Conservation (phyloP, 2,113 vertebrate species). For the Pavo muticus region DNA sequence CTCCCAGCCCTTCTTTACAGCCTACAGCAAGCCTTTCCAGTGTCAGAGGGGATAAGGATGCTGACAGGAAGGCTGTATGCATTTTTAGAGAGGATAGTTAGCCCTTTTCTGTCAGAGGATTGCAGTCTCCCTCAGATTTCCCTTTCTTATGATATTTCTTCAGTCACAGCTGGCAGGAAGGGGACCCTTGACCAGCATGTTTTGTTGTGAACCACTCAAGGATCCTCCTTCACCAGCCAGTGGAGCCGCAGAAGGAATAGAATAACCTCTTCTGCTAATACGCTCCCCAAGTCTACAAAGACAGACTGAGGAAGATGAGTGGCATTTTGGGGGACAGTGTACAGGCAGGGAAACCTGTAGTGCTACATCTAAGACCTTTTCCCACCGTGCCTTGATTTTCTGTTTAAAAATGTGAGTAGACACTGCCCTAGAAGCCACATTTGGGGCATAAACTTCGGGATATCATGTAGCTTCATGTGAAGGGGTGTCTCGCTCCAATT, state of each 20-base stretch:
- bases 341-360: fast-evolving
- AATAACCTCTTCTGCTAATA: fast-evolving
- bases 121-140: fast-evolving
- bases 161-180: fast-evolving
- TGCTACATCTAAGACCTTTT: not conserved
- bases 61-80: fast-evolving
- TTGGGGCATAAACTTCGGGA: fast-evolving
- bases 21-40: fast-evolving
- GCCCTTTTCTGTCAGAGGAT: not conserved
- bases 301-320: fast-evolving
- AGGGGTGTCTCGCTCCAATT: no score
- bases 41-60: not conserved
- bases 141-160: not conserved
- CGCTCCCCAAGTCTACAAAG: fast-evolving
- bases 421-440: not conserved
- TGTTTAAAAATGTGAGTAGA: not conserved
- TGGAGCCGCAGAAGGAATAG: not conserved
- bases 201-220: not conserved
- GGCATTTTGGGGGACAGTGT: fast-evolving
- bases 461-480: fast-evolving
- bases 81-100: not conserved
- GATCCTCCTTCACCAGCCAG: fast-evolving
- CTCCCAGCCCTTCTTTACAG: fast-evolving
- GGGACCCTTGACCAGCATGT: fast-evolving
- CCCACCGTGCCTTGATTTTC: fast-evolving